Evolutionary conservation across 2,113 vertebrate genomes (phyloP).

Genomic region (Hemicordylus capensis): DNA sequence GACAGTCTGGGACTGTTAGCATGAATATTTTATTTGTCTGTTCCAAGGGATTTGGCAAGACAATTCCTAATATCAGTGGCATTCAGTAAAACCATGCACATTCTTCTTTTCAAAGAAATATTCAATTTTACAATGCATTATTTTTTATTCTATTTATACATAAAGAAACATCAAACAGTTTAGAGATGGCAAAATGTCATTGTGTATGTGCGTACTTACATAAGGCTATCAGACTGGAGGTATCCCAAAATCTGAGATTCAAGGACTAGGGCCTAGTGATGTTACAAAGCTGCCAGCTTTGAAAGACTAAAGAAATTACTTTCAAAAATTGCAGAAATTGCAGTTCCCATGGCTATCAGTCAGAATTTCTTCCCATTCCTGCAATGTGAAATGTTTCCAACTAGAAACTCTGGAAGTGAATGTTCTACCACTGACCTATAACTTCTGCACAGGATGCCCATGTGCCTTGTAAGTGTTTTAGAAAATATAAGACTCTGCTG

Average conservation of each 20-base stretch:
- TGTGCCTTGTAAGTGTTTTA: neutral
- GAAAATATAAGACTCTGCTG: neutral
- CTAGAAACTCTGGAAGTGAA: neutral
- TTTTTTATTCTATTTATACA: neutral
- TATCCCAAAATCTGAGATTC: too few relatives aligned
- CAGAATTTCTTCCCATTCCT: neutral
- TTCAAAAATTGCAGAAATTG: too few relatives aligned
- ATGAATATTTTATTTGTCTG: constrained; percentile 1
- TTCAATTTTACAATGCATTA: neutral
- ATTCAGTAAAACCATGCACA: neutral
- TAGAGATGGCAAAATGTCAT: neutral
- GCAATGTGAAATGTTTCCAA: neutral
- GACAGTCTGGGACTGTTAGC: neutral
- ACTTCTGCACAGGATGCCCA: neutral
- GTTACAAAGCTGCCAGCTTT: too few relatives aligned
- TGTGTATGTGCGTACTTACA: neutral
- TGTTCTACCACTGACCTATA: neutral
- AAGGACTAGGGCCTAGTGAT: too few relatives aligned
- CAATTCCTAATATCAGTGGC: neutral
- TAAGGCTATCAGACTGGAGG: too few relatives aligned
- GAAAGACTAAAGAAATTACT: too few relatives aligned
- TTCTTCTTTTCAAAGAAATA: neutral
- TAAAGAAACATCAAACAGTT: neutral
- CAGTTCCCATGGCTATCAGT: neutral
- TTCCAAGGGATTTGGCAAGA: neutral